Evolutionary conservation across 2,888 invertebrate genomes (phyloP).

Genomic region (Patella pellucida): DNA sequence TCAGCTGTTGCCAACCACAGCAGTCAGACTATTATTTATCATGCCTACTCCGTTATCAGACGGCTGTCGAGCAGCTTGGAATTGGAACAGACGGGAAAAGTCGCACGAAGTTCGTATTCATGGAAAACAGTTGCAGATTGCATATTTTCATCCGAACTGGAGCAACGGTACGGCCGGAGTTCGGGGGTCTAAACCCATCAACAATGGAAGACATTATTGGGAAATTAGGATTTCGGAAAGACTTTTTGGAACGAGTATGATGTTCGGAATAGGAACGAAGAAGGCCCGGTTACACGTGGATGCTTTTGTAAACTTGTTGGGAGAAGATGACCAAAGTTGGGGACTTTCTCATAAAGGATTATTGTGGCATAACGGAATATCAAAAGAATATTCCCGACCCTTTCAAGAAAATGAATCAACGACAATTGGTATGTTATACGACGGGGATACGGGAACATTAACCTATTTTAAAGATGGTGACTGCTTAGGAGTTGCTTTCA

Average conservation of each 20-base stretch:
- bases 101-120: slow-evolving; percentile 76
- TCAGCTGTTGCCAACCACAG: slow-evolving; percentile 18
- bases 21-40: slow-evolving; percentile 36
- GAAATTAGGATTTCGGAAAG: slow-evolving; percentile 77
- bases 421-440: slow-evolving; percentile 79
- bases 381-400: slow-evolving; percentile 78
- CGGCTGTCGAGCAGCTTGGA: slow-evolving; percentile 80
- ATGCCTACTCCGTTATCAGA: slow-evolving; percentile 55
- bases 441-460: slow-evolving; percentile 78
- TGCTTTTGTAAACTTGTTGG: slow-evolving; percentile 80
- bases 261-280: slow-evolving; percentile 80
- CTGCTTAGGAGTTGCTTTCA: slow-evolving; percentile 80
- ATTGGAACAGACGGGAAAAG: slow-evolving; percentile 77
- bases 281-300: slow-evolving; percentile 77
- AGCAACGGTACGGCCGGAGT: slow-evolving; percentile 82
- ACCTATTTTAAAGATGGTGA: slow-evolving; percentile 81
- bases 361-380: slow-evolving; percentile 79
- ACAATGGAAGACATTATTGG: slow-evolving; percentile 77
- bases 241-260: slow-evolving; percentile 82
- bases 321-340: slow-evolving; percentile 81
- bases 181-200: slow-evolving; percentile 78
- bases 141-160: slow-evolving; percentile 83
- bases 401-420: slow-evolving; percentile 81
- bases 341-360: slow-evolving; percentile 82
- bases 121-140: slow-evolving; percentile 71